A percentile compares a stretch with the other conserved stretches of the same genome.
phyloP scores from a whole-genome alignment of 2,113 vertebrate species.

The Ictalurus punctatus region DNA sequence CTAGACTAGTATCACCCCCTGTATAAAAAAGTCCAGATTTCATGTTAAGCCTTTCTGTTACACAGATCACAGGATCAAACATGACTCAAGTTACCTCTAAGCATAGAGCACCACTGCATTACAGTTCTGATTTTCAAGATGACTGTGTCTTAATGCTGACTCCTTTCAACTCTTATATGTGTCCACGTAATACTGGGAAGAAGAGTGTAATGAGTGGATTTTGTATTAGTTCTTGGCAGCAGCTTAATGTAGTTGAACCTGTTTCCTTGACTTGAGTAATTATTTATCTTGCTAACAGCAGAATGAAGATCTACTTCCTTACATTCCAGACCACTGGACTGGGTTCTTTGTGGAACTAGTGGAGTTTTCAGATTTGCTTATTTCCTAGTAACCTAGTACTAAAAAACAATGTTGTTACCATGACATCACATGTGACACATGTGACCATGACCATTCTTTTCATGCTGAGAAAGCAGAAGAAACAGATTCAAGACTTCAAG shows the following conservation, averaged over 20 bases:
- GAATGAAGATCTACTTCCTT: neutral
- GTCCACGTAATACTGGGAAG: neutral
- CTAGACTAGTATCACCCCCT: neutral
- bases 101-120: neutral
- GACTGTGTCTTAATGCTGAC: neutral
- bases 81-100: neutral
- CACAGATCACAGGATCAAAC: neutral
- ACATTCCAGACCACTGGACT: neutral
- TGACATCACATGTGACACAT: neutral
- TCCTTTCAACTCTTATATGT: no score
- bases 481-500: neutral
- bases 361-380: neutral
- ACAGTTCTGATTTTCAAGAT: neutral
- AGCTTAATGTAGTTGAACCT: neutral
- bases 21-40: neutral
- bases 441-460: neutral
- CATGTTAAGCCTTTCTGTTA: neutral
- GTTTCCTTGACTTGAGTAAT: neutral
- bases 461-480: neutral
- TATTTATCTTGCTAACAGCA: neutral
- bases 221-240: neutral
- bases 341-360: neutral
- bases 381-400: neutral
- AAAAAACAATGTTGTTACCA: neutral
- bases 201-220: neutral